These are phyloP conservation scores for Cladorhizidae sp. DNA, from an alignment of 37 sponge, comb jelly and placozoan species.

Conservation along the genomic window DNA sequence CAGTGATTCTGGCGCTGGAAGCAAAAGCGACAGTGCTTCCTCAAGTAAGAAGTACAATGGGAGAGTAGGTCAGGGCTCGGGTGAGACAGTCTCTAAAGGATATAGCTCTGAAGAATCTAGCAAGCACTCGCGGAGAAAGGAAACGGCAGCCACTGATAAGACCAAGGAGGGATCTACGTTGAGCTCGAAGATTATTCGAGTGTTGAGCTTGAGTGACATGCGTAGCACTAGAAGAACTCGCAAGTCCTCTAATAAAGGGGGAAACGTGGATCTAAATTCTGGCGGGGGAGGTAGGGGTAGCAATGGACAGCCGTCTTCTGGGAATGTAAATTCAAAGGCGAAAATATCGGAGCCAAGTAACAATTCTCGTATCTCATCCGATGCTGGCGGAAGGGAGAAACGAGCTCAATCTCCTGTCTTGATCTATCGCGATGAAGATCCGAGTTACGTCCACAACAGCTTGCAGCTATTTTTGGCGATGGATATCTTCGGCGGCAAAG, in stretches of 20 bases:
- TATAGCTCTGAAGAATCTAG: background rate
- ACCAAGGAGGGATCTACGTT: background rate
- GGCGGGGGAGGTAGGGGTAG: background rate
- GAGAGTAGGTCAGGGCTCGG: background rate
- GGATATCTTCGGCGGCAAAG: conserved; percentile 51
- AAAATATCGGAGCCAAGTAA: background rate
- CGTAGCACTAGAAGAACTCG: background rate
- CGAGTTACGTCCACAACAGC: conserved; percentile 55
- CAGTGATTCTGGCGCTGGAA: conserved; percentile 1
- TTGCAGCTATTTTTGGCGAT: conserved; percentile 53
- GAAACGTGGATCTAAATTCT: background rate
- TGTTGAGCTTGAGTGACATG: background rate
- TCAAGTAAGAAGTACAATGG: background rate
- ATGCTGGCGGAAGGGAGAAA: background rate
- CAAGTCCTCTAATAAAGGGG: background rate
- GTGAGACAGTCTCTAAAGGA: background rate
- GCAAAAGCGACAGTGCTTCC: background rate
- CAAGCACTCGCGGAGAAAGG: background rate
- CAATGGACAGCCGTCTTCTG: background rate
- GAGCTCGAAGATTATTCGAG: background rate
- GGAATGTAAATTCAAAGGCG: background rate
- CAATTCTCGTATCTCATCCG: background rate
- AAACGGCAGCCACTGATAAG: background rate
- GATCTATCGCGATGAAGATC: conserved; percentile 50
- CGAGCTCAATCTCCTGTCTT: background rate